Percentiles rank a stretch among this genome's conserved stretches.
Conservation (phyloP, 2,888 invertebrate species). For the Andrena praecox region DNA sequence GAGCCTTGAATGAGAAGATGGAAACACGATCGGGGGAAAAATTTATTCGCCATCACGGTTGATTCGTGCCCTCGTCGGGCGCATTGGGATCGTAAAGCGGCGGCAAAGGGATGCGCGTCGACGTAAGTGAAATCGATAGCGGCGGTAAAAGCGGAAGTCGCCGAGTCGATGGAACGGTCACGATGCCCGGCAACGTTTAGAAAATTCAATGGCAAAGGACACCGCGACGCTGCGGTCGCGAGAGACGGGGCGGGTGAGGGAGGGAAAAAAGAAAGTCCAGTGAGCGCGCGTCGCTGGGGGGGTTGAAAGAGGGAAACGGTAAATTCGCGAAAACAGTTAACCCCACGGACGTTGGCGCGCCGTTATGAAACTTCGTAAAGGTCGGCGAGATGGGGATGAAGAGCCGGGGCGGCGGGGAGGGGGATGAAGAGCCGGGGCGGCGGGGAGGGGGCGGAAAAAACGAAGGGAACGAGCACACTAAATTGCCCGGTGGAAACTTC, state of each 20-base stretch:
- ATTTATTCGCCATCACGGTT: slow-evolving; percentile 30
- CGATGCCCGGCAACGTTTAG: slow-evolving; percentile 41
- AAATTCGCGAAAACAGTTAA: slow-evolving; percentile 61
- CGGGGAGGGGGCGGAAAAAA: neutral
- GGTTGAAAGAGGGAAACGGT: slow-evolving; percentile 28
- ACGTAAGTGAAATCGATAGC: slow-evolving; percentile 50
- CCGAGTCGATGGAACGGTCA: slow-evolving; percentile 22
- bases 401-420: neutral
- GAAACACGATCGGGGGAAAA: neutral
- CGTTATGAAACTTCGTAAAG: slow-evolving; percentile 66
- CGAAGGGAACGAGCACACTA: slow-evolving; percentile 40
- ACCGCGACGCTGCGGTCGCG: neutral
- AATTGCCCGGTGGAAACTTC: slow-evolving; percentile 62
- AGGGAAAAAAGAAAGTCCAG: no score
- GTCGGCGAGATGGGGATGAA: slow-evolving; percentile 50
- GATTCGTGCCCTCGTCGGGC: slow-evolving; percentile 21
- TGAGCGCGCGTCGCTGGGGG: slow-evolving; percentile 5
- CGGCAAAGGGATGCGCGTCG: slow-evolving; percentile 39
- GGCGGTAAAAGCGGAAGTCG: slow-evolving; percentile 45
- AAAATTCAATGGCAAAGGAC: slow-evolving; percentile 42
- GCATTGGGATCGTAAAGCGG: slow-evolving; percentile 33
- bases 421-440: neutral
- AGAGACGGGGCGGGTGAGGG: neutral
- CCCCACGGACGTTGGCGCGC: slow-evolving; percentile 34
- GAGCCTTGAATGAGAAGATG: no score